A percentile compares a stretch with the other conserved stretches of the same genome.
These are phyloP conservation scores for Apostichopus parvimensis DNA, from an alignment of 35 echinoderm and acorn worm species.

Conservation along the genomic window DNA sequence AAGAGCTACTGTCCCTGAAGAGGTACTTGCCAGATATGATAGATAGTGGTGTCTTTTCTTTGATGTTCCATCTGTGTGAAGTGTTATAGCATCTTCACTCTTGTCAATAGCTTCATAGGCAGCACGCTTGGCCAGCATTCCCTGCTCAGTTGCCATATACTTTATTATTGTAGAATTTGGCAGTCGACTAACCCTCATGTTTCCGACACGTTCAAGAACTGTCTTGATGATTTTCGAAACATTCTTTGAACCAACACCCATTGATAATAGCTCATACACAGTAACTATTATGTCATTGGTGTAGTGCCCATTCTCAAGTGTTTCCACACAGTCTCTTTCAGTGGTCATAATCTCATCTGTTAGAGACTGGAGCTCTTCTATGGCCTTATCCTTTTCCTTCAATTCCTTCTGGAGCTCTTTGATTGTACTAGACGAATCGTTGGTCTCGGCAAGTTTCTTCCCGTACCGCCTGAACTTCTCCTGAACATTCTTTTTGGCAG, in stretches of 20 bases:
- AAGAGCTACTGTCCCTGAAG: conserved; percentile 46
- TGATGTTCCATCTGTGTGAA: conserved; percentile 64
- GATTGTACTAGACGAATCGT: background rate
- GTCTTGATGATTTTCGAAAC: too few relatives aligned
- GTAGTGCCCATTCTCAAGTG: conserved; percentile 70
- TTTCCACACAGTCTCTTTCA: background rate
- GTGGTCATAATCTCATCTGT: conserved; percentile 54
- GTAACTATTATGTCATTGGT: conserved; percentile 52
- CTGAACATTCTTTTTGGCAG: conserved; percentile 7
- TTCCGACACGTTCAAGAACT: too few relatives aligned
- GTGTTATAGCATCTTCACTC: conserved; percentile 35
- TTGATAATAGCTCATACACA: conserved; percentile 69
- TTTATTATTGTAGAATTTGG: too few relatives aligned
- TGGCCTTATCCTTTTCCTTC: conserved; percentile 20
- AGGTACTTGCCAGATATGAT: conserved; percentile 53
- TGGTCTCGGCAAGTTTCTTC: background rate
- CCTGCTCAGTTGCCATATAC: too few relatives aligned
- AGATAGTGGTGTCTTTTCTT: conserved; percentile 50
- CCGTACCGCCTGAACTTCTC: conserved; percentile 7
- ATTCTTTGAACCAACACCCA: background rate
- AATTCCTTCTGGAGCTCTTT: conserved; percentile 2
- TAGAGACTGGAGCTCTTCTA: conserved; percentile 51
- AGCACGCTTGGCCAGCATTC: background rate
- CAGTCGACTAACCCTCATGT: too few relatives aligned
- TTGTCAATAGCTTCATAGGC: conserved; percentile 11